These are phyloP conservation scores for Drosophila asahinai DNA, from an alignment of 1,140 invertebrate species.

Conservation along the genomic window DNA sequence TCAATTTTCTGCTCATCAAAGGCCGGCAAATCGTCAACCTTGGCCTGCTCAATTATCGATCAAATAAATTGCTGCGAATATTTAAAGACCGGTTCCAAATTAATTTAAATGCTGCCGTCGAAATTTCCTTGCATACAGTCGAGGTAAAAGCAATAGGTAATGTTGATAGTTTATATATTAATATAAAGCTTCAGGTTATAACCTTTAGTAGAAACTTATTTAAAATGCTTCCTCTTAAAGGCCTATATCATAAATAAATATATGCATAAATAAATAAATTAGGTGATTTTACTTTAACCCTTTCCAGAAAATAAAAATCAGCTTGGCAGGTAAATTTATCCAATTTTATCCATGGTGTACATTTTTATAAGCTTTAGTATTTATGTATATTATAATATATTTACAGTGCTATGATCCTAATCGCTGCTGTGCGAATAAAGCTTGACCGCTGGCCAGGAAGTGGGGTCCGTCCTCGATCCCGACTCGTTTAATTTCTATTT, in stretches of 20 bases:
- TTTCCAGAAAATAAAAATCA: too few species aligned
- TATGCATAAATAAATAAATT: too few species aligned
- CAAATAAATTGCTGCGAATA: constrained; percentile 54
- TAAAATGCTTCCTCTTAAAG: too few species aligned
- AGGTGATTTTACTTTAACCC: too few species aligned
- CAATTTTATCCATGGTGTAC: too few species aligned
- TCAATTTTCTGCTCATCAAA: constrained; percentile 32
- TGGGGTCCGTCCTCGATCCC: constrained; percentile 21
- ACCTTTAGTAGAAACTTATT: too few species aligned
- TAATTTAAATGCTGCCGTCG: constrained; percentile 33
- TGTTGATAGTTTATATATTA: too few species aligned
- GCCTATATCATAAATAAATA: too few species aligned
- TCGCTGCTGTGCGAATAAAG: background rate
- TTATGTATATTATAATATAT: background rate
- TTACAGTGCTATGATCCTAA: too few species aligned
- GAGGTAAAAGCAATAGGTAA: background rate
- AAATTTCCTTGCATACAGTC: background rate
- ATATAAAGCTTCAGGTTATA: too few species aligned
- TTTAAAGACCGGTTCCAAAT: constrained; percentile 41
- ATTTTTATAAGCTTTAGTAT: too few species aligned
- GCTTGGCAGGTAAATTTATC: too few species aligned
- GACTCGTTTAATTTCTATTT: constrained; percentile 66
- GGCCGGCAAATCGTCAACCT: constrained; percentile 39
- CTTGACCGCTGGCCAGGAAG: constrained; percentile 25
- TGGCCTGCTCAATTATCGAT: constrained; percentile 55